Base-by-base conservation (phyloP, 2,113 vertebrate species). In the Zingel zingel region DNA sequence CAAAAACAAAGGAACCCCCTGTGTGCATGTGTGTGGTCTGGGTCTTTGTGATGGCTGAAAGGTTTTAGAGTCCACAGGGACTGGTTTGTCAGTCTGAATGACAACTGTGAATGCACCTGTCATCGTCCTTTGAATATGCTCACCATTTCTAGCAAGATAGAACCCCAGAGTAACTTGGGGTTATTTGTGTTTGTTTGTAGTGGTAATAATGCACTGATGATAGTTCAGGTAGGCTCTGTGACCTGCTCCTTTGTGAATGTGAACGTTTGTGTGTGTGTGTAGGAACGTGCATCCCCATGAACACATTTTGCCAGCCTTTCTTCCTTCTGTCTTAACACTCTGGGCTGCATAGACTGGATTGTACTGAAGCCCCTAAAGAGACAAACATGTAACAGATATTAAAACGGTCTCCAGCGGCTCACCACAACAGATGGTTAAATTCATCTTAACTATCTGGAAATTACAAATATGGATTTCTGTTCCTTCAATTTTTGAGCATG, bases 301-400 rank as follows among this genome's bases (percentile, higher is more conserved):
- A 25, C 50, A 10, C 48, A 61, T 57, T 57, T 69, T 68, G 10
- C 11, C 30, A 33, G 73, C 21, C 51, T 71, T 57, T 64, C 53
- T 75, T 58, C 30, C 50, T 39, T 73, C 36, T 54, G 9, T 58
- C 30, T 47, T 23, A n/a, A 48, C 12, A 19, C 11, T 43, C 10
- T 51, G 11, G 27, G 54, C 61, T 30, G 16, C 64, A 27, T 39
- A 50, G 9, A 67, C 7, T 39, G 30, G 54, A 56, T 27, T 74
- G 48, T 23, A 57, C 25, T 36, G 27, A 23, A 77, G 51, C 59
- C 45, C 73, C 77, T 79, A 81, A 75, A 65, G 66, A 65, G 18
- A 62, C 54, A 79, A 74, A 63, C n/a, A 65, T 87, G 45, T 83
- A 48, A 69, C 79, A 85, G 43, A 86, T 77, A 82, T 69, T 84